phyloP scores from a whole-genome alignment of 2,888 invertebrate genomes.

The Linnaemya tessellans region DNA sequence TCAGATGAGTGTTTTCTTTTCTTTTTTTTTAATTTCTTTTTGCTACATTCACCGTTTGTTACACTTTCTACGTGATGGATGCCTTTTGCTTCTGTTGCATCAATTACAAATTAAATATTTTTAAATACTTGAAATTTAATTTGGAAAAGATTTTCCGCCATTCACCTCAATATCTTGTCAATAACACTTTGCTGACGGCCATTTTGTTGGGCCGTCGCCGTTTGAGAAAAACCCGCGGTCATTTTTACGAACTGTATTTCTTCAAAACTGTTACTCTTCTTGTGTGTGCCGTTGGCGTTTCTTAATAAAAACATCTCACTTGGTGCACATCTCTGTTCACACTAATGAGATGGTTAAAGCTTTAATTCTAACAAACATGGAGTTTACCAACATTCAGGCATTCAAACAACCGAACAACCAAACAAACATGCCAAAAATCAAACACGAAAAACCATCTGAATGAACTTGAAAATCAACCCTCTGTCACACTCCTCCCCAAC shows the following conservation, averaged over 20 bases:
- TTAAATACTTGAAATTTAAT: constrained; percentile 5
- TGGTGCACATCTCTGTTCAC: constrained; percentile 80
- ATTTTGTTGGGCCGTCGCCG: constrained; percentile 78
- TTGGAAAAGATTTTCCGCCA: background rate
- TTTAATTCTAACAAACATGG: constrained; percentile 51
- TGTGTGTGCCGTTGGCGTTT: constrained; percentile 58
- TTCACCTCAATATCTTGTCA: constrained; percentile 69
- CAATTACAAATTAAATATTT: constrained; percentile 14
- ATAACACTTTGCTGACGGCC: constrained; percentile 60
- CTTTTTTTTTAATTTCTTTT: background rate
- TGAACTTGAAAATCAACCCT: constrained; percentile 69
- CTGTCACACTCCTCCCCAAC: background rate
- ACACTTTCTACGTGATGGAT: background rate
- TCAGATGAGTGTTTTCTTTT: background rate
- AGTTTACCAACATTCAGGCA: constrained; percentile 71
- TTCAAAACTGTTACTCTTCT: constrained; percentile 70
- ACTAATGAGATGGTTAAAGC: constrained; percentile 75
- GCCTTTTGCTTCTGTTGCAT: background rate
- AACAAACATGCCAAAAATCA: constrained; percentile 2
- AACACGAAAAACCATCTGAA: constrained; percentile 56
- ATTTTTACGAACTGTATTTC: constrained; percentile 76
- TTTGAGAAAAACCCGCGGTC: constrained; percentile 80
- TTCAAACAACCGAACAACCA: constrained; percentile 8
- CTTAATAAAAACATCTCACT: constrained; percentile 79
- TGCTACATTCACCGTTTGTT: constrained; percentile 8